Evolutionary conservation across 2,797 vertebrate species (phyloP), one percentile per base, ranked within the genome.

Genomic region (Rachycentron canadum): DNA sequence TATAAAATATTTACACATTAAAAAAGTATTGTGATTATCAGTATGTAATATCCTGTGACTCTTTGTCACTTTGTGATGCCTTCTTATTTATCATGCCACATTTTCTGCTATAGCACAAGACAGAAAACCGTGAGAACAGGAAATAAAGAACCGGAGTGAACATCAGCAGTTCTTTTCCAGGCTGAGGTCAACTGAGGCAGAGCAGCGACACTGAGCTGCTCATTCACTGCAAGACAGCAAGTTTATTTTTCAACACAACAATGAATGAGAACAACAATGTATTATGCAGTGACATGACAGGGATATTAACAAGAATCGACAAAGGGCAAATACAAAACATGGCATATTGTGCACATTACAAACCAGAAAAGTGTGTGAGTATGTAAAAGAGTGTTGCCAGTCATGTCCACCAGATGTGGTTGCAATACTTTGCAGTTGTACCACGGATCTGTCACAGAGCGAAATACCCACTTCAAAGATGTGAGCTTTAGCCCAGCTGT

Each of bases 161-260:
- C 65, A 74, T 59, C 56, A 56, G 61, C 73, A 57, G 16, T 55
- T 60, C 12, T 49, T 60, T 38, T 65, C 23, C 53, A 38, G 53
- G 12, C 52, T 28, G 70, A 53, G 59, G 38, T 74, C 23, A 36
- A 21, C n/a, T 67, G 49, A 23, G 45, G 45, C n/a, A 12, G 47
- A 23, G 47, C 47, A 12, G 10, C n/a, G n/a, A 49, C 47, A 25
- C 49, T 9, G 11, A 45, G 57, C 74, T 41, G 64, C 47, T 16
- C 2, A 21, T 53, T 77, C 34, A 49, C 67, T 41, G 60, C 53
- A 5, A 60, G 10, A 26, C 45, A 36, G 40, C 47, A 30, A 9
- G 17, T 43, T 43, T n/a, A n/a, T 23, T 10, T 47, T 47, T n/a
- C 45, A 9, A 47, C n/a, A n/a, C n/a, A n/a, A n/a, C n/a, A n/a